Evolutionary conservation across 2,888 invertebrate genomes (phyloP).

Genomic region (Diaphora mendica): DNA sequence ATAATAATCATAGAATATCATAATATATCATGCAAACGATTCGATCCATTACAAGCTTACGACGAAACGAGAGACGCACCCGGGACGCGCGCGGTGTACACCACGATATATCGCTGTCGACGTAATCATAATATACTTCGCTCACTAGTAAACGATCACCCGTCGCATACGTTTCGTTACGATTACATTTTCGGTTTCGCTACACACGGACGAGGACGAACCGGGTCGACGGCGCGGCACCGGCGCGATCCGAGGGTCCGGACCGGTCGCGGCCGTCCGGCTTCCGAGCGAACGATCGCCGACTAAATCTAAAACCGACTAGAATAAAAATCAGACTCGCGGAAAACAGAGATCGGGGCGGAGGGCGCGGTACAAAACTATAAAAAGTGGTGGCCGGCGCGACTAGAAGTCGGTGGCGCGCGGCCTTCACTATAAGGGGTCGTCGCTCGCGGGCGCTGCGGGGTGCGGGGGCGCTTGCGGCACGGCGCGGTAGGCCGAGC

Average conservation of each 20-base stretch:
- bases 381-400: slow-evolving; percentile 40
- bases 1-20: slow-evolving; percentile 37
- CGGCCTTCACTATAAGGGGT: slow-evolving; percentile 76
- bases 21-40: slow-evolving; percentile 64
- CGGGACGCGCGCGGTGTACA: slow-evolving; percentile 46
- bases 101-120: slow-evolving; percentile 56
- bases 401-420: slow-evolving; percentile 57
- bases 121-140: slow-evolving; percentile 56
- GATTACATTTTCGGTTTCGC: slow-evolving; percentile 49
- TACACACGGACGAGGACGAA: slow-evolving; percentile 47
- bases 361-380: slow-evolving; percentile 48
- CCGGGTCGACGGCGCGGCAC: neutral
- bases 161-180: slow-evolving; percentile 64
- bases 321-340: slow-evolving; percentile 75
- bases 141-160: slow-evolving; percentile 63
- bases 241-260: slow-evolving; percentile 32
- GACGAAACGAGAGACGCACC: slow-evolving; percentile 54
- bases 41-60: slow-evolving; percentile 68
- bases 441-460: slow-evolving; percentile 51
- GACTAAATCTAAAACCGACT: slow-evolving; percentile 63
- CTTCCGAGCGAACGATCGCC: slow-evolving; percentile 35
- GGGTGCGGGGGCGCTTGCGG: slow-evolving; percentile 42
- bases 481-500: slow-evolving; percentile 60
- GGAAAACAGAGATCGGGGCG: slow-evolving; percentile 51
- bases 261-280: slow-evolving; percentile 22